phyloP scores from a whole-genome alignment of 2,888 invertebrate genomes.

The Nemoura dubitans region DNA sequence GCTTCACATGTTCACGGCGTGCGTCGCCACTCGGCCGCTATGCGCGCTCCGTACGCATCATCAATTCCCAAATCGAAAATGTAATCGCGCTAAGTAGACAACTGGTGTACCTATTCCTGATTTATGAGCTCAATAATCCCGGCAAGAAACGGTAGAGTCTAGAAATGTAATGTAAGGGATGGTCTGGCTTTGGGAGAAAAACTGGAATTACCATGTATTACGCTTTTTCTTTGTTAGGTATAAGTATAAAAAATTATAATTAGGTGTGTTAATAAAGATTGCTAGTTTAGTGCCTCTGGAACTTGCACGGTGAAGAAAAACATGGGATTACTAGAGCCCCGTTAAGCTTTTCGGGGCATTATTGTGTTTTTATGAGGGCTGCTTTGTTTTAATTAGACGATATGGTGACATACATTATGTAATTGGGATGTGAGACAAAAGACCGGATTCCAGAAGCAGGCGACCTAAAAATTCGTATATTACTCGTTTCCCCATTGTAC shows the following conservation, averaged over 20 bases:
- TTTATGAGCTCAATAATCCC: not conserved
- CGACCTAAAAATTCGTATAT: not conserved
- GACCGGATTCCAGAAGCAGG: not conserved
- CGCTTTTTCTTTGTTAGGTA: not conserved
- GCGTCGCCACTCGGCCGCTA: not conserved
- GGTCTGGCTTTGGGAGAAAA: not conserved
- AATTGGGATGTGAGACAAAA: conserved; percentile 2
- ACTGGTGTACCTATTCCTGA: not conserved
- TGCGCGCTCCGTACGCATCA: not conserved
- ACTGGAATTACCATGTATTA: not conserved
- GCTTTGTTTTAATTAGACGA: conserved; percentile 12
- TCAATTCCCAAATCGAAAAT: not conserved
- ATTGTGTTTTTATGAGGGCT: conserved; percentile 12
- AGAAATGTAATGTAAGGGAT: not conserved
- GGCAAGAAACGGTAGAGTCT: not conserved
- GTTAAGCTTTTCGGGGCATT: not conserved
- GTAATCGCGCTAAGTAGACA: not conserved
- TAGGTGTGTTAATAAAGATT: conserved; percentile 7
- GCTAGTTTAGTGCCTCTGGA: not conserved
- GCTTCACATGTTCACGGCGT: not conserved
- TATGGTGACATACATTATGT: conserved; percentile 7
- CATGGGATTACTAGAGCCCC: not conserved
- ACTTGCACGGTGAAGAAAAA: not conserved
- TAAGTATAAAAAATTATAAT: not conserved
- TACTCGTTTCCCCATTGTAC: not conserved